Percentiles rank a stretch among this genome's conserved stretches.
Conservation (phyloP, 2,888 invertebrate species). For the Entomobrya proxima region DNA sequence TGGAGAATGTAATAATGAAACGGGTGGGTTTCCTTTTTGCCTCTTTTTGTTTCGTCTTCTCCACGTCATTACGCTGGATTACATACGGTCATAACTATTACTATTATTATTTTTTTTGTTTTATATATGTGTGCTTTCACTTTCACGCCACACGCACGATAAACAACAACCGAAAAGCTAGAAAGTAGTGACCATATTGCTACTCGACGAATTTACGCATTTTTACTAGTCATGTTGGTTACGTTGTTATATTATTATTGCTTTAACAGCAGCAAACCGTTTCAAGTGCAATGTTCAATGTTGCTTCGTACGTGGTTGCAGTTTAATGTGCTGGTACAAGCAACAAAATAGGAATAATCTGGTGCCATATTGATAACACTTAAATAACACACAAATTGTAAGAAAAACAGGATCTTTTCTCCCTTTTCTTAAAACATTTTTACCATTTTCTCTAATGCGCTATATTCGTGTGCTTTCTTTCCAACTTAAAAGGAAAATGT, state of each 20-base stretch:
- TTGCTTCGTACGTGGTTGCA: background rate
- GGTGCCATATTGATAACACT: background rate
- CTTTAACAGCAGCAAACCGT: background rate
- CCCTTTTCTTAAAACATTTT: conserved; percentile 17
- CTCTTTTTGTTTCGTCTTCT: background rate
- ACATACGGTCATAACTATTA: conserved; percentile 1
- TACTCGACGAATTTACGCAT: background rate
- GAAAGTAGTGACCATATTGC: background rate
- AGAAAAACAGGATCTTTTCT: background rate
- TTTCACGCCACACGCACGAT: conserved; percentile 18
- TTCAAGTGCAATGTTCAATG: background rate
- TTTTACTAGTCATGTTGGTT: background rate
- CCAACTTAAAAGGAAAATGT: background rate
- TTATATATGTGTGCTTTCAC: conserved; percentile 33
- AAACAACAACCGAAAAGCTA: background rate
- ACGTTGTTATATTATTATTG: background rate
- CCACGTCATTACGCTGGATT: conserved; percentile 2
- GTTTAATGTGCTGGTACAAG: background rate
- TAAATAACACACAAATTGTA: background rate
- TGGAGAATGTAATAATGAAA: no score
- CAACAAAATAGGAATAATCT: background rate
- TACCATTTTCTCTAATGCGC: background rate
- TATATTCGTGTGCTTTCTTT: background rate
- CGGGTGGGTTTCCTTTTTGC: background rate
- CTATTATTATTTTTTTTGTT: conserved; percentile 22